Conservation (phyloP, 2,888 invertebrate species). For the Eupithecia subfuscata region DNA sequence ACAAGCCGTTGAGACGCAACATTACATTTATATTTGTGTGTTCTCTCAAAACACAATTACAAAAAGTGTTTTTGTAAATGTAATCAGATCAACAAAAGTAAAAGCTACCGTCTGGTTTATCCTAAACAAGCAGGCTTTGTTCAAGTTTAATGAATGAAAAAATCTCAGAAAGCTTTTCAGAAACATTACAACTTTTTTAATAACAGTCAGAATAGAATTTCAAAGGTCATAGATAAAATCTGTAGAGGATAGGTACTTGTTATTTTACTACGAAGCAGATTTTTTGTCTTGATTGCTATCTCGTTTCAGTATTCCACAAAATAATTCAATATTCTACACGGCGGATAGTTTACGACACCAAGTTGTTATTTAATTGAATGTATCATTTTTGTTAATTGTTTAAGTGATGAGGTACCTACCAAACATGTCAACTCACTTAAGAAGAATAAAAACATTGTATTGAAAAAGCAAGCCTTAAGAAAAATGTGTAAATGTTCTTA, state of each 20-base stretch:
- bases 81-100: conserved; percentile 27
- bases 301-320: neutral
- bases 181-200: conserved; percentile 18
- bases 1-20: neutral
- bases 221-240: conserved; percentile 14
- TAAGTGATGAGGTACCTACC: no score
- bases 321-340: neutral
- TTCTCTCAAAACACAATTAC: conserved; percentile 12
- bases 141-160: conserved; percentile 30
- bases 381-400: no score
- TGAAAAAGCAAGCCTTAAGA: neutral
- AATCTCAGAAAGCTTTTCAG: conserved; percentile 13
- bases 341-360: no score
- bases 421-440: no score
- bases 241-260: neutral
- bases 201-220: conserved; percentile 20
- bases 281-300: neutral
- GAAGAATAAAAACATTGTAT: conserved; percentile 26
- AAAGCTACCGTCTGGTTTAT: conserved; percentile 21
- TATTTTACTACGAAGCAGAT: neutral
- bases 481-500: neutral
- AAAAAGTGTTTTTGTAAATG: conserved; percentile 19
- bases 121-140: conserved; percentile 24
- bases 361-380: no score
- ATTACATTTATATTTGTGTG: neutral